These are phyloP conservation scores for Oxygymnocypris stewartii DNA, from an alignment of 2,113 vertebrate species.

Conservation along the genomic window DNA sequence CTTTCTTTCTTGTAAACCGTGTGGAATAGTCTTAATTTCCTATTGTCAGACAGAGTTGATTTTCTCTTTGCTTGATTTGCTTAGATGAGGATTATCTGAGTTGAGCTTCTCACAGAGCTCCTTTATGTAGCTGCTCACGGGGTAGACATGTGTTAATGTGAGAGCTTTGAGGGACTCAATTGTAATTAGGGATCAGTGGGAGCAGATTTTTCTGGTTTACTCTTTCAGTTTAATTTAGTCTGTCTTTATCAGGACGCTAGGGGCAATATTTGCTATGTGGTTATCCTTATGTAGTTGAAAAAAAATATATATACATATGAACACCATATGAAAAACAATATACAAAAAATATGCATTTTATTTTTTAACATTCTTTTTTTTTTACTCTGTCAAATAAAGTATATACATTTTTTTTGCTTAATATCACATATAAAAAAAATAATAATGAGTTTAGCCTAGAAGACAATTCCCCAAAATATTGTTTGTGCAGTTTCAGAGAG, in stretches of 20 bases:
- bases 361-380: neutral
- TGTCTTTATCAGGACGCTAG: neutral
- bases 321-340: too few relatives aligned
- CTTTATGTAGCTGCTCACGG: constrained; percentile 29
- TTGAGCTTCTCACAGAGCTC: constrained; percentile 35
- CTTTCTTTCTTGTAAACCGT: neutral
- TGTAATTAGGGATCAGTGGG: constrained; percentile 7
- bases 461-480: neutral
- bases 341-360: too few relatives aligned
- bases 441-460: neutral
- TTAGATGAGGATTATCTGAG: constrained; percentile 34
- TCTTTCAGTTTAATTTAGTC: neutral
- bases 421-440: too few relatives aligned
- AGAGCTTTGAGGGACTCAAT: constrained; percentile 7
- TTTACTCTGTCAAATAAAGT: neutral
- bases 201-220: constrained; percentile 24
- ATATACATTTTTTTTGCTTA: neutral
- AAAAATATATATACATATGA: too few relatives aligned
- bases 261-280: neutral
- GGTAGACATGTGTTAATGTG: constrained; percentile 18
- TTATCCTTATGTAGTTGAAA: too few relatives aligned
- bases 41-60: neutral
- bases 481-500: neutral
- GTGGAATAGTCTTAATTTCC: neutral
- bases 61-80: constrained; percentile 24